Evolutionary conservation across 2,888 invertebrate genomes (phyloP), one percentile per base, ranked within the genome.

Genomic region (Boloria selene): DNA sequence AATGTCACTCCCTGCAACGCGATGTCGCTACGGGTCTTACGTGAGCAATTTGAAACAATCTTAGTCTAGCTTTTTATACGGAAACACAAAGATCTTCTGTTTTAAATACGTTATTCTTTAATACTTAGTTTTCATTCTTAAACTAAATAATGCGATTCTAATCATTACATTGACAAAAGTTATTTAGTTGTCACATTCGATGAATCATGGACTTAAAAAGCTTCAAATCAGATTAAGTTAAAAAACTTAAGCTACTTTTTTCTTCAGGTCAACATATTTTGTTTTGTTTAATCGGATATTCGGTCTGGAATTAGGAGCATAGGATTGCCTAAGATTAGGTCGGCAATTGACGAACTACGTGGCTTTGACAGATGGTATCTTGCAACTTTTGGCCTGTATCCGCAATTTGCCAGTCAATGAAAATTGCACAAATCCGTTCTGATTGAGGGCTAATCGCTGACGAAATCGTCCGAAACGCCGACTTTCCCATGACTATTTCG

Each of bases 371-470:
- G 73, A 73, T 74, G 73, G 73, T 72, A 74, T 73, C 73, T 77
- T 65, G 74, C 68, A 70, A 72, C 72, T 68, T 73, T 68, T 70
- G 26, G 59, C 47, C 59, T 10, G 72, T 69, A 67, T 65, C 63
- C 64, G 72, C 77, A 92, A 92, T 92, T 92, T 92, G 74, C 81
- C 90, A 90, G 91, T 91, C 91, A 91, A 85, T 90, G 90, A 72
- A 89, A 88, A 92, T 91, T 90, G 90, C 90, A 85, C 82, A 80
- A 84, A 86, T 80, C 75, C 82, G 75, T 77, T 79, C 80, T 86
- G 89, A 90, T 90, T 88, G 87, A 81, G 79, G 83, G 77, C 84
- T 90, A 90, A 90, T 88, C 86, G 82, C 74, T 70, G 80, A 76
- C 79, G 80, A 83, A 83, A 79, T 79, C 73, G 80, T 58, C 67